These are phyloP conservation scores for Bedellia somnulentella DNA, from an alignment of 2,888 invertebrate species.

Conservation along the genomic window DNA sequence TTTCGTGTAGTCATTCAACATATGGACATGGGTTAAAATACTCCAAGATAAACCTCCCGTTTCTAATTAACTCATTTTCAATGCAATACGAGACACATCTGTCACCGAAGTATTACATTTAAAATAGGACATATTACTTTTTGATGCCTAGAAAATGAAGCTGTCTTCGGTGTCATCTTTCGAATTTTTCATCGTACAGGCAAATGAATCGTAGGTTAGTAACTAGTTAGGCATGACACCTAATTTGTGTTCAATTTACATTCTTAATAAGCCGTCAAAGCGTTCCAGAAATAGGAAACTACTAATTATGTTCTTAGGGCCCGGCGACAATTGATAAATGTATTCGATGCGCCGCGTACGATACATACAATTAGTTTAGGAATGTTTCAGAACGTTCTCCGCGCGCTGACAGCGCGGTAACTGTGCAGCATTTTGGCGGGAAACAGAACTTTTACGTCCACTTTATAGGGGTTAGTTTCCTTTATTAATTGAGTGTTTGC, in stretches of 20 bases:
- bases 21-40: too few relatives aligned
- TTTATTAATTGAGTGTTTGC: conserved; percentile 43
- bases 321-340: conserved; percentile 57
- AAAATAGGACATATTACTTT: conserved; percentile 27
- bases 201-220: conserved; percentile 17
- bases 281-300: conserved; percentile 45
- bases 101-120: too few relatives aligned
- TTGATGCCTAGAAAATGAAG: conserved; percentile 50
- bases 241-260: conserved; percentile 58
- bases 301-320: conserved; percentile 45
- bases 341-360: conserved; percentile 34
- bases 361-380: conserved; percentile 52
- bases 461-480: conserved; percentile 32
- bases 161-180: conserved; percentile 33
- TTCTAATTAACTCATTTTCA: too few relatives aligned
- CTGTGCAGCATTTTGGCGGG: conserved; percentile 31
- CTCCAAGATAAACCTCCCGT: too few relatives aligned
- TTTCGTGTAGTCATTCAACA: too few relatives aligned
- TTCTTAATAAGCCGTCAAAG: conserved; percentile 59
- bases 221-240: conserved; percentile 51
- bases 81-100: too few relatives aligned
- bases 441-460: conserved; percentile 28
- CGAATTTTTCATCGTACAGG: conserved; percentile 31
- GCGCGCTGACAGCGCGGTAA: conserved; percentile 24
- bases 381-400: conserved; percentile 40